Evolutionary conservation across 1,140 invertebrate species (phyloP), one percentile per base, ranked within the genome.

Genomic region (Patella vulgata): DNA sequence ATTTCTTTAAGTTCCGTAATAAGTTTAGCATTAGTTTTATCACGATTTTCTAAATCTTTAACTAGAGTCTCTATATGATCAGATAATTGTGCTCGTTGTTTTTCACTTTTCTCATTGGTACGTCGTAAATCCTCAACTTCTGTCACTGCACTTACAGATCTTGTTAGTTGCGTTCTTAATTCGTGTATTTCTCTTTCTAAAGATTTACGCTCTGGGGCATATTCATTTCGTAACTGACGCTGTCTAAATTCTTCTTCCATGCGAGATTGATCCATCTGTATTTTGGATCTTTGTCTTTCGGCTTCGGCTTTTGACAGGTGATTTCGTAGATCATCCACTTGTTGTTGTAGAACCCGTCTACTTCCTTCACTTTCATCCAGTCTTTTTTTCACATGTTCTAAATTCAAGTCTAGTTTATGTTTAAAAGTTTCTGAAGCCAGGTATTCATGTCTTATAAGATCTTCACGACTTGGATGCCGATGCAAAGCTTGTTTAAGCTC

Each of bases 31-130:
- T 67, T 74, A 23, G 80, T 76, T 33, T 75, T 78, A 42, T 83
- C 81, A 36, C 77, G 60, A 55, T 76, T 81, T 51, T 83, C 81
- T 36, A 83, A 47, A 48, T 82, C 81, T 65, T 78, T 80, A 40
- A 75, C 71, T 25, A 83, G 51, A 28, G 76, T 77, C 80, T 83
- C 79, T 56, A 83, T 77, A 57, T 82, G 79, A 52, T 83, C 81
- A 0, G 81, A 80, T 2, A 83, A 63, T 48, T 83, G 81, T 6
- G 69, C 63, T 42, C 80, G 59, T 58, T 82, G 81, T 50, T 75
- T 56, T 48, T 83, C 81, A 66, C 73, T 80, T 39, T 78, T 74
- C 30, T 82, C 79, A 28, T 82, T 53, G 4, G 60, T 64, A 51
- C 77, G 66, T 44, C 77, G 40, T 27, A 83, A 39, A 19, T 77